A percentile compares a stretch with the other conserved stretches of the same genome.
phyloP scores from a whole-genome alignment of 2,888 invertebrate species.

The Caenorhabditis becei region DNA sequence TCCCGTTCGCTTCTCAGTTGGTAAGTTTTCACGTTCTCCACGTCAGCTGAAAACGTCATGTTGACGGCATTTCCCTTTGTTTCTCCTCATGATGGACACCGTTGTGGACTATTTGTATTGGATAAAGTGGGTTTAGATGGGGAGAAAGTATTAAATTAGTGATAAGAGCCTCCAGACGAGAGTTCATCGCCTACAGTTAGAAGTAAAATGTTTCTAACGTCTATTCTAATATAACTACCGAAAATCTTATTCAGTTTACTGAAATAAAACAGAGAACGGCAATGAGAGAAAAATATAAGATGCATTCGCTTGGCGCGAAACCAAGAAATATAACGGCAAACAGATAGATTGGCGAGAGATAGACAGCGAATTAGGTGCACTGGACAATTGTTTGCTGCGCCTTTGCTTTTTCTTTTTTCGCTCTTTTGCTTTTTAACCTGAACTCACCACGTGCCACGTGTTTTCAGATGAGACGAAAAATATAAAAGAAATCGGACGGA shows the following conservation, averaged over 20 bases:
- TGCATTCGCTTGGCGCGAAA: background rate
- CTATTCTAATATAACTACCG: too few species aligned
- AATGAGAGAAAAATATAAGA: background rate
- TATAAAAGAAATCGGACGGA: background rate
- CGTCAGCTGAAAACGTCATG: background rate
- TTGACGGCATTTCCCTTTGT: background rate
- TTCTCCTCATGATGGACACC: constrained; percentile 11
- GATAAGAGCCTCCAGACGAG: background rate
- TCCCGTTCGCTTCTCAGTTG: constrained; percentile 23
- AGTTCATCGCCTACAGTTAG: too few species aligned
- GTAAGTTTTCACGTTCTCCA: constrained; percentile 31
- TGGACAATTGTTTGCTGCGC: constrained; percentile 41
- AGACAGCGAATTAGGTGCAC: constrained; percentile 26
- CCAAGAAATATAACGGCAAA: constrained; percentile 22
- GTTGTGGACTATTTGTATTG: constrained; percentile 34
- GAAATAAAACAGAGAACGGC: background rate
- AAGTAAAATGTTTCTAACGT: too few species aligned
- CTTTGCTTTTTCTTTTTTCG: background rate
- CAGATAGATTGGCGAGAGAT: constrained; percentile 35
- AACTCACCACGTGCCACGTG: background rate
- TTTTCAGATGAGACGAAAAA: background rate
- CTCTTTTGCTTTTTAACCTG: background rate
- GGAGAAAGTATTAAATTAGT: background rate
- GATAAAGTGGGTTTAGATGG: constrained; percentile 29
- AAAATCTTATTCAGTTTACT: too few species aligned